Conservation (phyloP, 1,140 invertebrate genomes). For the Cotesia typhae region DNA sequence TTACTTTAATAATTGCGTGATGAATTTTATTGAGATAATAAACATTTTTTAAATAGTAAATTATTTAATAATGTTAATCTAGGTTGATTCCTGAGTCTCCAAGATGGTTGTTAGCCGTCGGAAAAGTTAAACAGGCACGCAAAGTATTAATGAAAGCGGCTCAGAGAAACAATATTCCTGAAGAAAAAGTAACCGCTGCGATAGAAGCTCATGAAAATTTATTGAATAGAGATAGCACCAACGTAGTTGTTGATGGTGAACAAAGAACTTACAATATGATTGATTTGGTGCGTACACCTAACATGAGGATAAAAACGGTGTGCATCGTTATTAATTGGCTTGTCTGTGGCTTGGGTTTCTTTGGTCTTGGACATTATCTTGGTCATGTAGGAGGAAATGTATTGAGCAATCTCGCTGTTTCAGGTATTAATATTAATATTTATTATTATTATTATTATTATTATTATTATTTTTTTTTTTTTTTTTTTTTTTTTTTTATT, state of each 20-base stretch:
- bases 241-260: slow-evolving; percentile 47
- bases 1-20: too few species aligned
- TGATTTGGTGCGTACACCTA: slow-evolving; percentile 78
- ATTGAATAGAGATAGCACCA: slow-evolving; percentile 46
- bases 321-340: slow-evolving; percentile 66
- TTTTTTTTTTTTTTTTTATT: slow-evolving; percentile 21
- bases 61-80: too few species aligned
- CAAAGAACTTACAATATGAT: slow-evolving; percentile 70
- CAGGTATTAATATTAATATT: slow-evolving; percentile 55
- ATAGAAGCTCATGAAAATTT: slow-evolving; percentile 63
- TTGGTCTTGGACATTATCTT: slow-evolving; percentile 65
- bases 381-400: slow-evolving; percentile 64
- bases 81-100: slow-evolving; percentile 86
- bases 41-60: too few species aligned
- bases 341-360: slow-evolving; percentile 64
- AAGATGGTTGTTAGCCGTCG: slow-evolving; percentile 81
- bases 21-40: too few species aligned
- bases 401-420: slow-evolving; percentile 64
- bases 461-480: slow-evolving; percentile 14
- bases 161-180: slow-evolving; percentile 58
- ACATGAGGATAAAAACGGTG: slow-evolving; percentile 69
- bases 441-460: too few species aligned
- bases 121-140: slow-evolving; percentile 74
- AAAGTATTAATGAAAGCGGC: slow-evolving; percentile 75
- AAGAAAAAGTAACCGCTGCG: slow-evolving; percentile 59